These are phyloP conservation scores for Schlechtendalia chinensis DNA, from an alignment of 1,140 invertebrate species.

Conservation along the genomic window DNA sequence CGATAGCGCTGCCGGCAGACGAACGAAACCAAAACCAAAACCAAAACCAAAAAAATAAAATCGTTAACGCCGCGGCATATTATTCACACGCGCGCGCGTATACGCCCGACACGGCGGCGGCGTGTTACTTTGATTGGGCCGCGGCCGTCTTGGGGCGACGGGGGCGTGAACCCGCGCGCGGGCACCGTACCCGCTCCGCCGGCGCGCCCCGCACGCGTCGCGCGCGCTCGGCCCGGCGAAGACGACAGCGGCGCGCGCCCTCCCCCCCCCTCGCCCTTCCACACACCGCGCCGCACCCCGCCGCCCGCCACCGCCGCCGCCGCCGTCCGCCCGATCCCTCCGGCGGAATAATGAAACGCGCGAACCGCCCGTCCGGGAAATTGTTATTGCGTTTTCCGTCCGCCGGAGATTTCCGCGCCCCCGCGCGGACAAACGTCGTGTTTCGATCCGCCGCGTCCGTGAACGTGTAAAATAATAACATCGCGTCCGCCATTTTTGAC, in stretches of 20 bases:
- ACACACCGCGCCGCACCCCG: background rate
- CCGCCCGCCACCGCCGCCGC: background rate
- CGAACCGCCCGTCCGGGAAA: constrained; percentile 49
- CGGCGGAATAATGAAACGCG: constrained; percentile 44
- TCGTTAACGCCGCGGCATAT: constrained; percentile 44
- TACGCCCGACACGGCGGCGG: constrained; percentile 47
- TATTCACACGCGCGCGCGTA: constrained; percentile 45
- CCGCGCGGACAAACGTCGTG: constrained; percentile 42
- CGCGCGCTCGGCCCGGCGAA: too few relatives aligned
- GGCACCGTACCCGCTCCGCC: background rate
- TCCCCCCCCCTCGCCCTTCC: too few relatives aligned
- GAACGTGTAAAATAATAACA: constrained; percentile 23
- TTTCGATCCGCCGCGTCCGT: background rate
- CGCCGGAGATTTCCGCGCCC: constrained; percentile 30
- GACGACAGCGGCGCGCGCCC: background rate
- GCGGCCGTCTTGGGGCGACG: constrained; percentile 41
- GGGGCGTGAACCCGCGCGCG: constrained; percentile 37
- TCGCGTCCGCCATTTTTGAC: constrained; percentile 47
- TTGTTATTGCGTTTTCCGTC: constrained; percentile 46
- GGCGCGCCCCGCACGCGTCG: background rate
- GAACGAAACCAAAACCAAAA: too few relatives aligned
- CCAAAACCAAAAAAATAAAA: too few relatives aligned
- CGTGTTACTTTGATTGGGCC: constrained; percentile 47
- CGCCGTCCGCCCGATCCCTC: background rate
- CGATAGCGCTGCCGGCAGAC: too few relatives aligned